Conservation (phyloP, 1,140 invertebrate genomes). For the Microplitis demolitor region DNA sequence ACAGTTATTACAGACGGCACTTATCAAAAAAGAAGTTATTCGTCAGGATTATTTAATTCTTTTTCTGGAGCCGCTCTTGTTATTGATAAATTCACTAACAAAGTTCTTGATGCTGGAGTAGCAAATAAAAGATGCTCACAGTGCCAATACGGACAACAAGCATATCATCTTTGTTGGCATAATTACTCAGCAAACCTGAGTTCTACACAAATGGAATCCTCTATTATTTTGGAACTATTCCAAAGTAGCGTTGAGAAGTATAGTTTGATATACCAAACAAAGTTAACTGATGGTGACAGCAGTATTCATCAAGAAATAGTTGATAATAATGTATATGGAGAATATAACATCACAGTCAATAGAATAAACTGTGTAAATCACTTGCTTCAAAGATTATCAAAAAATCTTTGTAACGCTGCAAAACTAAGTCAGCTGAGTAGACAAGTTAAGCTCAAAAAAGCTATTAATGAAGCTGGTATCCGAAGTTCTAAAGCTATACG, state of each 20-base stretch:
- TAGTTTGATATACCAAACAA: conserved; percentile 29
- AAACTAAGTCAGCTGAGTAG: no score
- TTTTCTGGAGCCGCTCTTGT: not conserved
- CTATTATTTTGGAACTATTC: not conserved
- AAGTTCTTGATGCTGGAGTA: not conserved
- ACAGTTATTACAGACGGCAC: not conserved
- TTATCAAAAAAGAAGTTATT: not conserved
- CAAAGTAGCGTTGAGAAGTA: not conserved
- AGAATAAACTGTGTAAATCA: conserved; percentile 31
- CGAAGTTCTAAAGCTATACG: no score
- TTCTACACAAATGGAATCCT: not conserved
- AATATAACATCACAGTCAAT: conserved; percentile 30
- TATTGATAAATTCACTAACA: not conserved
- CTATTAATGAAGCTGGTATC: no score
- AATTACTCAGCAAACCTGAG: not conserved
- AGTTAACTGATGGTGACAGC: conserved; percentile 40
- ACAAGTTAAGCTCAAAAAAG: no score
- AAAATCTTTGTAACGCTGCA: not conserved
- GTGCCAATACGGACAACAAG: not conserved
- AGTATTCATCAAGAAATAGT: conserved; percentile 29
- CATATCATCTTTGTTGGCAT: not conserved
- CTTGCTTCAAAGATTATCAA: not conserved
- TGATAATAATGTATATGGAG: conserved; percentile 25
- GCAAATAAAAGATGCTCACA: conserved; percentile 1
- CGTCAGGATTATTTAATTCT: not conserved